A percentile compares a stretch with the other conserved stretches of the same genome.
phyloP scores from a whole-genome alignment of 2,888 invertebrate genomes.

The Eupelmus urozonus region DNA sequence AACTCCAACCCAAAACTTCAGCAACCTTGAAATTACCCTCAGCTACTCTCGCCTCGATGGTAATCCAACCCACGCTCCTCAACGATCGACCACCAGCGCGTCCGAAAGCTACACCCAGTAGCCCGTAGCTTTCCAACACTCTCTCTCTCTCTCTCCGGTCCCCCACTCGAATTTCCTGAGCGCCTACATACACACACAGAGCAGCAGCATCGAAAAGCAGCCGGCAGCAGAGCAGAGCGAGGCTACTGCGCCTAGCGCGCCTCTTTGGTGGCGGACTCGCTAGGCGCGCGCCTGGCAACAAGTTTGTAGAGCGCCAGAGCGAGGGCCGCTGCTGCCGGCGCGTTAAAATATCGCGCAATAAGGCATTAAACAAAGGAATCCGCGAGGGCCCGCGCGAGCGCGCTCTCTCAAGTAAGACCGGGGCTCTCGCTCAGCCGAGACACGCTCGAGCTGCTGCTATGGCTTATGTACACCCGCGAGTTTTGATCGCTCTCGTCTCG shows the following conservation, averaged over 20 bases:
- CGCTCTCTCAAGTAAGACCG: constrained; percentile 69
- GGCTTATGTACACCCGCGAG: background rate
- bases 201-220: background rate
- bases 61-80: too few species aligned
- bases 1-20: too few species aligned
- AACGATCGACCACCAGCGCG: too few species aligned
- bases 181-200: background rate
- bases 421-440: background rate
- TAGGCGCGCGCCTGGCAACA: constrained; percentile 60
- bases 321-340: constrained; percentile 58
- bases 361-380: constrained; percentile 76
- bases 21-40: too few species aligned
- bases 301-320: constrained; percentile 16
- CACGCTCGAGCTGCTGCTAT: constrained; percentile 21
- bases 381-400: constrained; percentile 57
- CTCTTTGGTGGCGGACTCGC: constrained; percentile 42
- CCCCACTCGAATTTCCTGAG: background rate
- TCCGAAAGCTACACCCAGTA: too few species aligned
- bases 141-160: background rate
- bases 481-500: background rate
- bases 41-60: too few species aligned
- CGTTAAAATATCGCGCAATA: constrained; percentile 73
- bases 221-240: too few species aligned
- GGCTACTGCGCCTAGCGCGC: too few species aligned
- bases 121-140: background rate